Evolutionary conservation across 2,797 vertebrate species (phyloP).

Genomic region (Smutsia gigantea): DNA sequence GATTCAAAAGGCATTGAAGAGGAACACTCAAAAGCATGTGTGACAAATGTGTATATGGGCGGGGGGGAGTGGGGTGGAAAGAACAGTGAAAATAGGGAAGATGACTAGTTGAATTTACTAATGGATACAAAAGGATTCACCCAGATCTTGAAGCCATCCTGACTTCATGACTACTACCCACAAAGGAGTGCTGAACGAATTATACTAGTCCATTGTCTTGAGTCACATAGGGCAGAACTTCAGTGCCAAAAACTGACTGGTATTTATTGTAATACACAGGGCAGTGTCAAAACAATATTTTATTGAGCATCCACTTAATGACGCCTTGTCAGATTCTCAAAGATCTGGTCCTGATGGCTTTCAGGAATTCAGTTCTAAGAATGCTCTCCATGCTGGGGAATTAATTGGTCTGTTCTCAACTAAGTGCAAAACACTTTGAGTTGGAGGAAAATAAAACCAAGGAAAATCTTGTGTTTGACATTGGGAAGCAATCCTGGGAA

Average conservation of each 20-base stretch:
- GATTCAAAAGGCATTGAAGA: not conserved
- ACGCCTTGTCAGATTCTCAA: not conserved
- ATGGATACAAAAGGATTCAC: not conserved
- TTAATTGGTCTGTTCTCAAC: slow-evolving; percentile 61
- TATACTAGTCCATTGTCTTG: not conserved
- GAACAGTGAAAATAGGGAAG: not conserved
- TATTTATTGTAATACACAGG: not conserved
- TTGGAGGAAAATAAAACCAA: slow-evolving; percentile 17
- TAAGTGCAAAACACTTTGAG: not conserved
- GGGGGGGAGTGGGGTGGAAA: rapidly evolving
- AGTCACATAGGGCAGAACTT: slow-evolving; percentile 29
- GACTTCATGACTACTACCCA: not conserved
- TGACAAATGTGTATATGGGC: not conserved
- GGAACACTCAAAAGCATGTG: not conserved
- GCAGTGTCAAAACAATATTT: not conserved
- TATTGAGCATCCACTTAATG: not conserved
- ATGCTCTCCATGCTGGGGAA: not conserved
- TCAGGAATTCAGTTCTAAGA: slow-evolving; percentile 42
- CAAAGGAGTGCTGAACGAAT: not conserved
- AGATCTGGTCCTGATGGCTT: not conserved
- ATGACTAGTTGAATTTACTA: not conserved
- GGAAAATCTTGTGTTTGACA: slow-evolving; percentile 28
- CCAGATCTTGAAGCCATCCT: not conserved
- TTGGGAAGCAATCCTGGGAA: slow-evolving; percentile 6
- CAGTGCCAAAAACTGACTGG: not conserved